phyloP scores from a whole-genome alignment of 2,888 invertebrate genomes.

The Clepsis dumicolana region DNA sequence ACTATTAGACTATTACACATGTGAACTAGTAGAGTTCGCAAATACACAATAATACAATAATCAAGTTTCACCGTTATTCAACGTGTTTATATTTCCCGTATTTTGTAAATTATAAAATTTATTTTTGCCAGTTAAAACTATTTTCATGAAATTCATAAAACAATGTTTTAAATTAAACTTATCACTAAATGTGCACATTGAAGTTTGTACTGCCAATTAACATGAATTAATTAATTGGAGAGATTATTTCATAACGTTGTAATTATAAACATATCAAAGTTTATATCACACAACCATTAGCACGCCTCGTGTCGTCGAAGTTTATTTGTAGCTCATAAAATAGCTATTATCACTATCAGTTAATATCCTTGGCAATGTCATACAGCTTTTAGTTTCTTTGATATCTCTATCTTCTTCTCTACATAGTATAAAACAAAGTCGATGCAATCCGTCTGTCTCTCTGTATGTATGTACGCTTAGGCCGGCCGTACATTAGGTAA shows the following conservation, averaged over 20 bases:
- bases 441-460: too few relatives aligned
- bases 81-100: too few relatives aligned
- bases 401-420: not conserved
- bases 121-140: not conserved
- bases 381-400: not conserved
- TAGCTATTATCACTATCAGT: slow-evolving; percentile 27
- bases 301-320: slow-evolving; percentile 13
- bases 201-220: slow-evolving; percentile 7
- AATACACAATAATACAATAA: too few relatives aligned
- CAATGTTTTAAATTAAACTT: slow-evolving; percentile 1
- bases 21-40: too few relatives aligned
- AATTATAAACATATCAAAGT: not conserved
- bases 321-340: slow-evolving; percentile 23
- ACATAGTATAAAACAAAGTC: too few relatives aligned
- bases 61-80: too few relatives aligned
- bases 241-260: slow-evolving; percentile 8
- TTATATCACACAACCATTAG: not conserved
- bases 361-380: slow-evolving; percentile 30
- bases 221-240: slow-evolving; percentile 14
- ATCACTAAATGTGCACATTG: not conserved
- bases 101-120: not conserved
- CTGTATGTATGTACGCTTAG: too few relatives aligned
- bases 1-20: too few relatives aligned
- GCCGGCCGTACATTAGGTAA: too few relatives aligned
- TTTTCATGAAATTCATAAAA: not conserved